Base-by-base conservation (phyloP, 37 sponge, comb jelly and placozoan genomes). In the Beroe ovata region DNA sequence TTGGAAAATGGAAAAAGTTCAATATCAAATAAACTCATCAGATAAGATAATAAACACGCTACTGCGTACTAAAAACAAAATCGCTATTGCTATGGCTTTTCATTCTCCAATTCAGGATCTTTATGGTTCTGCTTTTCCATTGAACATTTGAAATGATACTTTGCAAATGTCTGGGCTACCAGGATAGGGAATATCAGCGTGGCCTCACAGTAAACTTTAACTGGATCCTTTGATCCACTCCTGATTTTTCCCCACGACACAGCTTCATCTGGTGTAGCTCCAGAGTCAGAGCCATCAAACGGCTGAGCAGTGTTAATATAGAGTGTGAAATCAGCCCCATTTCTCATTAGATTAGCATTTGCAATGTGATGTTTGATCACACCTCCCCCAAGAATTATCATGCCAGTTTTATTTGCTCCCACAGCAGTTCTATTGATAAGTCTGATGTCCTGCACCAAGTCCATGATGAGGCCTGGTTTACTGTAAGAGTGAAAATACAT, bases 211-310 rank as follows among this genome's bases (percentile, higher is more conserved):
- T 93, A 92, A 16, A 94, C 90, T 91, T 94, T 64, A 0, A 64
- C 47, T 1, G 89, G 64, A 26, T 32, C 61, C n/a, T 39, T 92
- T 32, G 94, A 93, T 29, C 89, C 90, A 2, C 60, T 35, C 60
- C 89, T 96, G 69, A 98, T 98, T 69, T 98, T 98, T 8, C 99
- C 99, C 99, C 99, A 98, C 26, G 96, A 96, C 59, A 98, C 91
- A 8, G 99, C 99, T 71, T 98, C 99, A 81, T 98, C 99, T 16
- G 99, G 99, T 20, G 93, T 64, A 3, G 99, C 99, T 8, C 99
- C 99, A 0, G 99, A 91, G 71, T 98, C 99, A 93, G 95, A 93
- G 29, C 99, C 99, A 91, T 98, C 99, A 93, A 95, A 98, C 90
- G 96, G 96, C 28, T 94, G 92, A 60, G 94, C 96, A 47, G 99